A percentile compares a stretch with the other conserved stretches of the same genome.
Evolutionary conservation across 2,113 vertebrate genomes (phyloP).

Genomic region (Daboia siamensis): DNA sequence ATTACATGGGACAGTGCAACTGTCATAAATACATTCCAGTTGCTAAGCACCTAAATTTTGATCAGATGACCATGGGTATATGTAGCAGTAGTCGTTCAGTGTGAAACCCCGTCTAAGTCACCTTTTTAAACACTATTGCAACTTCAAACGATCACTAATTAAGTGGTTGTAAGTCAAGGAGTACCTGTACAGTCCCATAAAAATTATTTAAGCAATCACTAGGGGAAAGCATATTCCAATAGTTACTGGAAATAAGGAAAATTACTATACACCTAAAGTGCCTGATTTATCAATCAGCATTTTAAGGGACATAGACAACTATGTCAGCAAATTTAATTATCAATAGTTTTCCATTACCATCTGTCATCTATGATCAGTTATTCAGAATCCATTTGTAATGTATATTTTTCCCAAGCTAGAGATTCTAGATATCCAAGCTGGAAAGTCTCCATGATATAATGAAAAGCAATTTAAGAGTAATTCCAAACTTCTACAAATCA

Average conservation of each 20-base stretch:
- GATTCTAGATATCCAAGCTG: slow-evolving; percentile 51
- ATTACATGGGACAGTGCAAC: neutral
- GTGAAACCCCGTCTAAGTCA: neutral
- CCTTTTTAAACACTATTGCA: neutral
- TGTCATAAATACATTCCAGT: neutral
- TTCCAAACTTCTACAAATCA: slow-evolving; percentile 60
- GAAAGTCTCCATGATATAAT: slow-evolving; percentile 59
- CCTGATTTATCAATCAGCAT: slow-evolving; percentile 4
- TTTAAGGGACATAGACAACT: neutral
- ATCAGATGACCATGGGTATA: neutral
- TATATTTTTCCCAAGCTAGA: slow-evolving; percentile 45
- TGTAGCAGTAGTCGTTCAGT: neutral
- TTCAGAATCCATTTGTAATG: slow-evolving; percentile 47
- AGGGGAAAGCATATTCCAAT: neutral
- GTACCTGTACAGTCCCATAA: neutral
- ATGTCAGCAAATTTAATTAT: slow-evolving; percentile 43
- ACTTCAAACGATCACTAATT: neutral
- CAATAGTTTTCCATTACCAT: slow-evolving; percentile 44
- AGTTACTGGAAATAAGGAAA: slow-evolving; percentile 1
- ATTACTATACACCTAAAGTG: neutral
- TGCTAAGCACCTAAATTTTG: neutral
- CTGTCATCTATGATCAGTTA: slow-evolving; percentile 38
- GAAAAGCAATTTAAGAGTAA: slow-evolving; percentile 63
- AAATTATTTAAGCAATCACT: neutral
- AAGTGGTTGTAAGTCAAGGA: neutral